A percentile compares a stretch with the other conserved stretches of the same genome.
Evolutionary conservation across 2,113 vertebrate genomes (phyloP).

Genomic region (Asarcornis scutulata): DNA sequence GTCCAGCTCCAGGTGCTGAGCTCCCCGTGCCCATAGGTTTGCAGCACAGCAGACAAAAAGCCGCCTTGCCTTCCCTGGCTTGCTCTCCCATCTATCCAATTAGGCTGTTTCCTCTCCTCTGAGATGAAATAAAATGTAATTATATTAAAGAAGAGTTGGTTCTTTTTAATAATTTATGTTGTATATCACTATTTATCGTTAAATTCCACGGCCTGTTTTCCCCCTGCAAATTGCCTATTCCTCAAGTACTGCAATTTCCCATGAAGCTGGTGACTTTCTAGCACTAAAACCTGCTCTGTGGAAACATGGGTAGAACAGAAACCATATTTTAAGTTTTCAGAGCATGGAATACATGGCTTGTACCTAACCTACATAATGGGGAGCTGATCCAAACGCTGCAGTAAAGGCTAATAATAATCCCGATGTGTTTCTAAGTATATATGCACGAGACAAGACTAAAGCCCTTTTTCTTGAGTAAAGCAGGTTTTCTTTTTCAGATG

Average conservation of each 20-base stretch:
- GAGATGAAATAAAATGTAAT: not conserved
- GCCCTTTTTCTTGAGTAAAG: not conserved
- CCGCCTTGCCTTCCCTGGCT: not conserved
- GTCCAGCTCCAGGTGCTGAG: not conserved
- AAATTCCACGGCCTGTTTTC: not conserved
- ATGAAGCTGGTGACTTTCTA: not conserved
- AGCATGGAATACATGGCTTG: not conserved
- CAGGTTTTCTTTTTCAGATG: not conserved
- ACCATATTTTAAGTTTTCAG: not conserved
- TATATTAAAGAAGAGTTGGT: not conserved
- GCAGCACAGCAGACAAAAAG: not conserved
- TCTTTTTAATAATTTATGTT: not conserved
- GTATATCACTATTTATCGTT: not conserved
- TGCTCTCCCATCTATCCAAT: not conserved
- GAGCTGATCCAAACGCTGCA: not conserved
- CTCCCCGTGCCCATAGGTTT: not conserved
- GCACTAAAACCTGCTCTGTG: not conserved
- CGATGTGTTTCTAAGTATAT: fast-evolving
- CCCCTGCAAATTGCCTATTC: not conserved
- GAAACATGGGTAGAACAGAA: not conserved
- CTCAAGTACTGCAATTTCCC: not conserved
- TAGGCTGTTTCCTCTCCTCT: not conserved
- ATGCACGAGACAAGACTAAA: not conserved
- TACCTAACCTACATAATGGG: fast-evolving
- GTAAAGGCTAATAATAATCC: not conserved